Evolutionary conservation across 2,113 vertebrate species (phyloP), one percentile per base, ranked within the genome.

Genomic region (Passer montanus): DNA sequence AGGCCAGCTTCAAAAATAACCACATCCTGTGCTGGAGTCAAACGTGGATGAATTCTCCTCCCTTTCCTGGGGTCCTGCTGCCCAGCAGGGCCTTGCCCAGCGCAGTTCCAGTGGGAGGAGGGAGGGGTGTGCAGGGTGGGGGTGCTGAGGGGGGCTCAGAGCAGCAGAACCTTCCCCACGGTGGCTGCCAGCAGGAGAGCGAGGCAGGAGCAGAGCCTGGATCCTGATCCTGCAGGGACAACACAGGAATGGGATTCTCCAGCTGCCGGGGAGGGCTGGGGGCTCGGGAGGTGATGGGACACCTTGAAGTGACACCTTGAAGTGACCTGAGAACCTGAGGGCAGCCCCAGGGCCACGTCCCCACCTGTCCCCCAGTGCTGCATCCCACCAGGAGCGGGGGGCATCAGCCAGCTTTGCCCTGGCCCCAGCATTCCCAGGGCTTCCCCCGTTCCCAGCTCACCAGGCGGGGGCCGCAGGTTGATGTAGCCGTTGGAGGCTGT

Each of bases 41-140:
- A 9, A 6, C 0, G 17, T 5, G 24, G 82, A 5, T 11, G 46
- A 11, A 30, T 24, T 31, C 52, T 47, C 1, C 11, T 50, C 18
- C 28, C 18, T 27, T 15, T 13, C 20, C 41, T 1, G 15, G 26
- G 13, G 16, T 39, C 27, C 26, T 41, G 63, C 44, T 55, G 33
- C 24, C 30, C 77, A 23, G 33, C 59, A 27, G 55, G 73, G 68
- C 24, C 6, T 23, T 12, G 19, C 17, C 30, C 52, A 10, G 50
- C 3, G 3, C 50, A 0, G 0, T 14, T 18, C 0, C 7, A 10
- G 46, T 5, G 73, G 60, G 52, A 1, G 83, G 4, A 14, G 70
- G 78, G 74, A 58, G 74, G 60, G n/a, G 1, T 21, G 11, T 1
- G 1, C 13, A 7, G 39, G 68, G 15, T 3, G 41, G 24, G 53